Percentiles rank a stretch among this genome's conserved stretches.
Evolutionary conservation across 1,140 invertebrate genomes (phyloP).

Genomic region (Papilio xuthus): DNA sequence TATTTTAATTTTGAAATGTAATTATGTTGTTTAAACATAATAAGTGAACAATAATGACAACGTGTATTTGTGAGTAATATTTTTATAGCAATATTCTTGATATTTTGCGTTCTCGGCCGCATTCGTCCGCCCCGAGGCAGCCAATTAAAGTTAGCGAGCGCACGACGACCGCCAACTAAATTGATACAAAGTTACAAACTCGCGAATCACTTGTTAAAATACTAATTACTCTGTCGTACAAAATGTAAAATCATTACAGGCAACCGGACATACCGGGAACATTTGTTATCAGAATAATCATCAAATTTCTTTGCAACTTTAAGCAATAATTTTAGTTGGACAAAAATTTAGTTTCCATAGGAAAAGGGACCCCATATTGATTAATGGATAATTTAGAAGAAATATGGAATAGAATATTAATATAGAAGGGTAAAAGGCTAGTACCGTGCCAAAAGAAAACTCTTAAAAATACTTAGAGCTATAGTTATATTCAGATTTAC

Average conservation of each 20-base stretch:
- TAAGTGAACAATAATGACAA: background rate
- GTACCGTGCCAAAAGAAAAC: too few species aligned
- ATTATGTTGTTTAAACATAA: background rate
- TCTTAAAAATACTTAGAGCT: too few species aligned
- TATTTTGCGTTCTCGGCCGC: slow-evolving; percentile 40
- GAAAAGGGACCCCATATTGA: too few species aligned
- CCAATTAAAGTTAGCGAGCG: slow-evolving; percentile 68
- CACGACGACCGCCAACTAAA: slow-evolving; percentile 68
- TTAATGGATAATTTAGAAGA: too few species aligned
- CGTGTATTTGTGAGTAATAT: background rate
- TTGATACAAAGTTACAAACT: slow-evolving; percentile 70
- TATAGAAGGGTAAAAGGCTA: too few species aligned
- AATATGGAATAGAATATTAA: too few species aligned
- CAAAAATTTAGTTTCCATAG: too few species aligned
- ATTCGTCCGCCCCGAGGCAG: slow-evolving; percentile 63
- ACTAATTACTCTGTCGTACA: slow-evolving; percentile 64
- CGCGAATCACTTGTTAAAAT: slow-evolving; percentile 60
- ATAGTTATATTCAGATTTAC: too few species aligned
- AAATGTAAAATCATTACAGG: slow-evolving; percentile 50
- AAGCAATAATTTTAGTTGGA: too few species aligned
- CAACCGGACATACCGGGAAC: background rate
- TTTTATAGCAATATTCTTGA: slow-evolving; percentile 32
- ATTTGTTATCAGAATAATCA: too few species aligned
- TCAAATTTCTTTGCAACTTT: too few species aligned
- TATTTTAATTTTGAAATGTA: background rate